Evolutionary conservation across 1,140 invertebrate species (phyloP), one percentile per base, ranked within the genome.

Genomic region (Acyrthosiphon pisum): DNA sequence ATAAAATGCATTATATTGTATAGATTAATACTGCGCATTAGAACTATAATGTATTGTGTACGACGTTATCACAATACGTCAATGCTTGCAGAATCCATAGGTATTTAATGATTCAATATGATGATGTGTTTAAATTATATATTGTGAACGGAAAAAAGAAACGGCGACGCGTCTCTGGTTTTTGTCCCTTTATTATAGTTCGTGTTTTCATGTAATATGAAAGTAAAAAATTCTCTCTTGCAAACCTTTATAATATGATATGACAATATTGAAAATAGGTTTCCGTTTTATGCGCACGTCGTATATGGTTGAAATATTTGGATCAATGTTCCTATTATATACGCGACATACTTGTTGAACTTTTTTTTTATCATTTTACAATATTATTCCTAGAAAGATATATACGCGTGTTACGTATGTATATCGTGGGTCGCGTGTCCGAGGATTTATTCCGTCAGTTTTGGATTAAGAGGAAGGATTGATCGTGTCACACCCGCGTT

Each of bases 381-480:
- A 68, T n/a, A 76, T 76, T 76, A 76, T 76, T 76, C 60, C 11
- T 18, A 18, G 60, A 30, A n/a, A n/a, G 14, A 76, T 76, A 14
- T 76, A 76, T 76, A 76, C 4, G 6, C 60, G 11, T 68, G 30
- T 30, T n/a, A 68, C 30, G 11, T 20, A 8, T 68, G 30, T 68
- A 68, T 68, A 14, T 68, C 4, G 60, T 68, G 60, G 60, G 60
- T n/a, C 30, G 6, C 88, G 23, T 89, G 23, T 56, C 22, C 22
- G 56, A 56, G 89, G 89, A 68, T 90, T 90, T 90, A 60, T 68
- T 90, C 7, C 41, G 89, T 90, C 89, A 90, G 35, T 90, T 44
- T 68, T 44, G 88, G 35, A 89, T 56, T 89, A n/a, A 56, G 88
- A 53, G 20, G 30, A 41, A 53, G 48, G 50, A 56, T 89, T 56